Conservation (phyloP, 2,113 vertebrate species). For the Misgurnus mizolepis region DNA sequence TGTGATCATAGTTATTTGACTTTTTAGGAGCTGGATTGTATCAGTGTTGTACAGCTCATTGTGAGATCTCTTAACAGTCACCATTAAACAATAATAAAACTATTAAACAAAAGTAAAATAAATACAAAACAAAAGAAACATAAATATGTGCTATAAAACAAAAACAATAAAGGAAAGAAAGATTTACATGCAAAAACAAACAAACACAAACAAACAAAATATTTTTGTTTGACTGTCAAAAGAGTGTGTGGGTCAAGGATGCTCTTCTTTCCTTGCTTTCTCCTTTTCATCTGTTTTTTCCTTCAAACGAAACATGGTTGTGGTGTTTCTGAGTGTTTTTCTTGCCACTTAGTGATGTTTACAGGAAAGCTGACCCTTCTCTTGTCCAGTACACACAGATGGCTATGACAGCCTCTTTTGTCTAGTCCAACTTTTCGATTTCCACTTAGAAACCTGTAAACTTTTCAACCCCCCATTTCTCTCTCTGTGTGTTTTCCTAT, state of each 20-base stretch:
- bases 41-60: neutral
- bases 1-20: neutral
- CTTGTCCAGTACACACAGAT: constrained; percentile 50
- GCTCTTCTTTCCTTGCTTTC: constrained; percentile 21
- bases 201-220: constrained; percentile 61
- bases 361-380: constrained; percentile 38
- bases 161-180: constrained; percentile 38
- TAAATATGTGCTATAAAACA: constrained; percentile 22
- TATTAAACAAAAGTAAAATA: constrained; percentile 29
- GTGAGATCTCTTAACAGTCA: neutral
- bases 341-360: constrained; percentile 28
- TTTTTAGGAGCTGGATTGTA: neutral
- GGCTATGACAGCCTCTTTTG: constrained; percentile 51
- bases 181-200: constrained; percentile 56
- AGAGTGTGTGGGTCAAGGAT: constrained; percentile 16
- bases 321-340: constrained; percentile 43
- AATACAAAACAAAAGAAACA: constrained; percentile 5
- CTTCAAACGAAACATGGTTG: constrained; percentile 12
- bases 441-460: constrained; percentile 44
- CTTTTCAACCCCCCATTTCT: constrained; percentile 39
- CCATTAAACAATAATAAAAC: neutral
- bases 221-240: constrained; percentile 46
- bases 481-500: neutral
- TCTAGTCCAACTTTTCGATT: constrained; percentile 23
- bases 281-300: neutral